Evolutionary conservation across 2,888 invertebrate species (phyloP).

Genomic region (Copidosoma aretas): DNA sequence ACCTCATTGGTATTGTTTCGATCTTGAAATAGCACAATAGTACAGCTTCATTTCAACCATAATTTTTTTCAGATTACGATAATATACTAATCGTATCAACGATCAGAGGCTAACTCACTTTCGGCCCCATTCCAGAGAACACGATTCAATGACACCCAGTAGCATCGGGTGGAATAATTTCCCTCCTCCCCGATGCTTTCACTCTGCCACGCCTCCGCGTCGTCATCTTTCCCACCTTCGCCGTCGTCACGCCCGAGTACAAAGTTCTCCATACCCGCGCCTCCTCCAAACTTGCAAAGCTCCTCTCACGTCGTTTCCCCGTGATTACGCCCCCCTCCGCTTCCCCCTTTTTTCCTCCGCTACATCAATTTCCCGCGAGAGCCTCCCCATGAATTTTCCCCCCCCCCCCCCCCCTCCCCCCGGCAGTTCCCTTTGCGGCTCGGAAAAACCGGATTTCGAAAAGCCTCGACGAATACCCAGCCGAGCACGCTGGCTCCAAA

Average conservation of each 20-base stretch:
- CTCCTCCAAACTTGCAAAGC: neutral
- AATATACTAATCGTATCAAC: no score
- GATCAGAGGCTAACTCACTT: no score
- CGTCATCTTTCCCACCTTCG: neutral
- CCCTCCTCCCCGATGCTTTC: neutral
- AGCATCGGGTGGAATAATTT: conserved; percentile 11
- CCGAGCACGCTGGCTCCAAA: no score
- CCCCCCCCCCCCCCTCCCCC: neutral
- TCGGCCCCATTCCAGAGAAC: neutral
- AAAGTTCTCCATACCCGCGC: neutral
- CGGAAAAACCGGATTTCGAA: no score
- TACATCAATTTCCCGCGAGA: neutral
- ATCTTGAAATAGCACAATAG: no score
- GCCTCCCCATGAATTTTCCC: neutral
- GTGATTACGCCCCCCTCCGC: neutral
- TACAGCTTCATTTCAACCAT: no score
- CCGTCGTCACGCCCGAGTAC: neutral
- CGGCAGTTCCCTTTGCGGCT: no score
- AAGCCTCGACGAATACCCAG: no score
- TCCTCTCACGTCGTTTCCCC: neutral
- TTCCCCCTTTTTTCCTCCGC: no score
- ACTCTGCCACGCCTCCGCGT: neutral
- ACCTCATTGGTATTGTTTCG: no score
- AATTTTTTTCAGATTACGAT: no score
- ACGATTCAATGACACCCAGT: conserved; percentile 13